Conservation (phyloP, 2,113 vertebrate genomes). For the Pithys albifrons region DNA sequence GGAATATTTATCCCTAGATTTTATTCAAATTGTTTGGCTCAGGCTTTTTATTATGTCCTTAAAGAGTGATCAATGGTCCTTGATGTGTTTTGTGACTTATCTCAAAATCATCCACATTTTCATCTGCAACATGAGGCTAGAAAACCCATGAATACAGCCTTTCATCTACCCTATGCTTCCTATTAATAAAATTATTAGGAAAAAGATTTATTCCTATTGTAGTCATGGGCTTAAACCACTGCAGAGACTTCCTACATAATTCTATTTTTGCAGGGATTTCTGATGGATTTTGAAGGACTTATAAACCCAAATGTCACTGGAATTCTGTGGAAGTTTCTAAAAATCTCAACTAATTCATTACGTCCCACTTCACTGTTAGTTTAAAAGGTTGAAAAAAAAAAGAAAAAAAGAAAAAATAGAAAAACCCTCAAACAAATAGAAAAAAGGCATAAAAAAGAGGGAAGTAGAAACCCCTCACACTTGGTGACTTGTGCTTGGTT, state of each 20-base stretch:
- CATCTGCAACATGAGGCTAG: neutral
- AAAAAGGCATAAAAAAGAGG: neutral
- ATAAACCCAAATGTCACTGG: neutral
- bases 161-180: neutral
- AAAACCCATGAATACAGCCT: neutral
- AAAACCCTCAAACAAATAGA: neutral
- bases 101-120: neutral
- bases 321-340: neutral
- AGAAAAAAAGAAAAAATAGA: neutral
- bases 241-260: neutral
- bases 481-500: constrained; percentile 42
- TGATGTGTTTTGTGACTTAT: neutral
- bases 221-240: neutral
- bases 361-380: neutral
- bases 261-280: neutral
- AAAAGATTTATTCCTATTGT: neutral
- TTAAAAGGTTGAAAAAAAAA: neutral
- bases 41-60: neutral
- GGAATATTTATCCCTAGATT: neutral
- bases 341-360: neutral
- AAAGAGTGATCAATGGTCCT: neutral
- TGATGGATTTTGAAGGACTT: neutral
- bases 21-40: neutral
- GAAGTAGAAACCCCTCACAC: neutral
- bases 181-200: neutral